Base-by-base conservation (phyloP, 2,113 vertebrate species). In the Melanerpes formicivorus region DNA sequence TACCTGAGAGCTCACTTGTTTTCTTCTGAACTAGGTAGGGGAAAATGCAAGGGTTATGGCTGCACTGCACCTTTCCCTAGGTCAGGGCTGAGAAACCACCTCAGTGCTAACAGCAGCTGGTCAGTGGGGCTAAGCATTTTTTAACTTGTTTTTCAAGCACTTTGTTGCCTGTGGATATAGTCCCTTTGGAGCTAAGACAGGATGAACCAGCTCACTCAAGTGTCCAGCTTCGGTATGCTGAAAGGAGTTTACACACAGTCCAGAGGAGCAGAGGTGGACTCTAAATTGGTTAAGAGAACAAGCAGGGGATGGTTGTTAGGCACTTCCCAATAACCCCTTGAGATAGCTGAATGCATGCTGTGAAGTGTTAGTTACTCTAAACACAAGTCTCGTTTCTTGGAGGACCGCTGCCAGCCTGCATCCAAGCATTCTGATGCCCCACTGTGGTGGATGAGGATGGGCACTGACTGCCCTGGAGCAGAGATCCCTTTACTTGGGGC, bases 361-460 rank as follows among this genome's bases (percentile, higher is more conserved):
- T n/a, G 44, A 55, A 64, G 48, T 19, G 55, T 3, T 22, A 59
- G n/a, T 30, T 64, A 19, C 21, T 37, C 50, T 40, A 63, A 13
- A 70, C 2, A 9, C 17, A 55, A 48, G 17, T 9, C 26, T 16
- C 2, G 14, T 72, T 67, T 34, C 60, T 48, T 34, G 25, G 18
- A 34, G n/a, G 37, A 58, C 2, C 4, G 5, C 13, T 18, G 44
- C 29, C 52, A 87, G 54, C 30, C 69, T 23, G 32, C 22, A 60
- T 3, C 12, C 46, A 21, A 25, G 55, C 1, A 0, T 14, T 5
- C 21, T 26, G 11, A 14, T 0, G 5, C 29, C 22, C 70, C 29
- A 15, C 42, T 6, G 18, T 7, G 25, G 27, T 42, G 16, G n/a
- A 50, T 18, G 30, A 71, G 22, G 46, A 46, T 27, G 40, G 67